Base-by-base conservation (phyloP, 2,113 vertebrate species). In the Callionymus lyra region DNA sequence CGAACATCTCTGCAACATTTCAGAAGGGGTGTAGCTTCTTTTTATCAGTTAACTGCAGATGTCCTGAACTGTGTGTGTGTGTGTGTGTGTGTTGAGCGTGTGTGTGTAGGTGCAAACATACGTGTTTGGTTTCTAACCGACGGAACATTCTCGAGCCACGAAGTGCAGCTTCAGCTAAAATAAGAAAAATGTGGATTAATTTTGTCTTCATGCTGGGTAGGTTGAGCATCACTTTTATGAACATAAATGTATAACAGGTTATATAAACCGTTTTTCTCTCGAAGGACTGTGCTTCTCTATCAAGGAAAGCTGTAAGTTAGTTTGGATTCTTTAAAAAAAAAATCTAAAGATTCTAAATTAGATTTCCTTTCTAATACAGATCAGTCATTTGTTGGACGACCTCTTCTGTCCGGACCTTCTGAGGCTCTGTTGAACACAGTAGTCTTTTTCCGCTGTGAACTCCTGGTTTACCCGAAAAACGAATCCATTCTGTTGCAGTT, bases 31-130 rank as follows among this genome's bases (percentile, higher is more conserved):
- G 47, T 17, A 15, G 10, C 12, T 1, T 16, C 33, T 9, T 46
- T 12, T 41, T 82, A 84, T 84, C 84, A 82, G 69, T 52, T 34
- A 8, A 19, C 31, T 27, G 47, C 81, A 81, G 53, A 50, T 72
- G 61, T 70, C 31, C 17, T 9, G 16, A 31, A 37, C 39, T 32
- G 36, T 9, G 33, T 41, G 53, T 50, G 34, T 21, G 48, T 43
- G 38, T 21, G n/a, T 38, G 11, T 39, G 8, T 31, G 13, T 55
- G 11, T 16, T 1, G 10, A 6, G 8, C 8, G n/a, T n/a, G n/a
- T 27, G 21, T 27, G 21, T 8, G 21, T 5, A 27, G 21, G 21
- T 8, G n/a, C n/a, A n/a, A n/a, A 27, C 4, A 27, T 27, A 27
- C 8, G 21, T 27, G 4, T 27, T 27, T 27, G 21, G 21, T 27